Base-by-base conservation (phyloP, 2,888 invertebrate genomes). In the Nomada fabriciana region DNA sequence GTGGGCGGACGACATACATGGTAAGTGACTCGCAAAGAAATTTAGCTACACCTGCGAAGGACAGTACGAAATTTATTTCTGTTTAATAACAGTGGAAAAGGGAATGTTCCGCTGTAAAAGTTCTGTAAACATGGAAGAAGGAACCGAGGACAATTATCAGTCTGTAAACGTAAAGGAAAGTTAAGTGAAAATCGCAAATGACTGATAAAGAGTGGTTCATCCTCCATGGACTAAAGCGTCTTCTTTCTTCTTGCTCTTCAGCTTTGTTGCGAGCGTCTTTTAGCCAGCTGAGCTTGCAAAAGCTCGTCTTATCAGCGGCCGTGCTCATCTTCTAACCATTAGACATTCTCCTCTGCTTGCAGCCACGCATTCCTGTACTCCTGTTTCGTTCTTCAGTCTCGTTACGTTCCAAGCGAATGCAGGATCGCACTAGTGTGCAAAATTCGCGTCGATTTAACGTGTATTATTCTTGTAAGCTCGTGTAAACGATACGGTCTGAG, bases 291-390 rank as follows among this genome's bases (percentile, higher is more conserved):
- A 79, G 87, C 82, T 82, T 88, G 61, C 60, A 75, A 86, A 84
- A 80, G 59, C 63, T 82, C 70, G 83, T 85, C 88, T 90, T 90
- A 90, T 92, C 90, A 86, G 84, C 67, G 78, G 69, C 76, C 71
- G 79, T 85, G 82, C 88, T 91, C 88, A 84, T 91, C 90, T 90
- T 90, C 85, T 85, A 86, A 90, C 90, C 90, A 88, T 92, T 91
- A 88, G 83, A 84, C 82, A 89, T 89, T 90, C 89, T 86, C 86
- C 80, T 67, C 82, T 36, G 60, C 29, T 65, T 59, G 25, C 69
- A 47, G 43, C 47, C 57, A 55, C 57, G 60, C 47, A 9, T 59
- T 61, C 60, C 80, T 55, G 50, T 61, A 25, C 20, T 15, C 43
- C 20, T 57, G 59, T 18, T 57, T 18, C 23, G 20, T 36, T 59